A percentile compares a stretch with the other conserved stretches of the same genome.
Conservation (phyloP, 2,113 vertebrate species). For the Epinephelus fuscoguttatus region DNA sequence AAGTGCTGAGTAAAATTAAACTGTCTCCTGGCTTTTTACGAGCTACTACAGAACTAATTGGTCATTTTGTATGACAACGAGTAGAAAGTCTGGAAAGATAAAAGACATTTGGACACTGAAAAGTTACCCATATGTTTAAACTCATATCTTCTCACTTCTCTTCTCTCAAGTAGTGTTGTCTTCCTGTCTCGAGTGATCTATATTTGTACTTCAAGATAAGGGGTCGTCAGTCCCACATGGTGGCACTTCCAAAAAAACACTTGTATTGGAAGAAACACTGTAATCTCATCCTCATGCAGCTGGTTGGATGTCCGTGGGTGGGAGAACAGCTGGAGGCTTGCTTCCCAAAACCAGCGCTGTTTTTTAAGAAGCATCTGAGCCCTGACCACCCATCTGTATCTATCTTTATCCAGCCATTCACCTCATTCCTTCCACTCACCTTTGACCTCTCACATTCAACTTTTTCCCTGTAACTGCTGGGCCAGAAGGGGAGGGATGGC, state of each 20-base stretch:
- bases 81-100: not conserved
- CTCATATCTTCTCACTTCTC: not conserved
- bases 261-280: not conserved
- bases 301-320: slow-evolving; percentile 16
- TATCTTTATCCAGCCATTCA: slow-evolving; percentile 33
- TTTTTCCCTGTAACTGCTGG: not conserved
- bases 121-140: not conserved
- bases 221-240: not conserved
- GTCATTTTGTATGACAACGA: slow-evolving; percentile 14
- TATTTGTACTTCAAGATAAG: slow-evolving; percentile 19
- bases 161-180: not conserved
- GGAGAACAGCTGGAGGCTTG: slow-evolving; percentile 26
- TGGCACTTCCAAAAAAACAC: not conserved
- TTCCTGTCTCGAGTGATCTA: slow-evolving; percentile 16
- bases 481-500: not conserved
- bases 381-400: slow-evolving; percentile 37
- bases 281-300: slow-evolving; percentile 26
- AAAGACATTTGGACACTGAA: slow-evolving; percentile 4
- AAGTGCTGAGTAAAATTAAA: not conserved
- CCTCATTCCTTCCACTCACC: slow-evolving; percentile 48
- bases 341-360: slow-evolving; percentile 19
- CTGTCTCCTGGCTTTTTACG: not conserved
- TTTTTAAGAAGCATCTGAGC: slow-evolving; percentile 13
- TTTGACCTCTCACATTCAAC: slow-evolving; percentile 21
- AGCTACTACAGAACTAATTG: not conserved